phyloP scores from a whole-genome alignment of 2,113 vertebrate species.

The Thamnaconus septentrionalis region DNA sequence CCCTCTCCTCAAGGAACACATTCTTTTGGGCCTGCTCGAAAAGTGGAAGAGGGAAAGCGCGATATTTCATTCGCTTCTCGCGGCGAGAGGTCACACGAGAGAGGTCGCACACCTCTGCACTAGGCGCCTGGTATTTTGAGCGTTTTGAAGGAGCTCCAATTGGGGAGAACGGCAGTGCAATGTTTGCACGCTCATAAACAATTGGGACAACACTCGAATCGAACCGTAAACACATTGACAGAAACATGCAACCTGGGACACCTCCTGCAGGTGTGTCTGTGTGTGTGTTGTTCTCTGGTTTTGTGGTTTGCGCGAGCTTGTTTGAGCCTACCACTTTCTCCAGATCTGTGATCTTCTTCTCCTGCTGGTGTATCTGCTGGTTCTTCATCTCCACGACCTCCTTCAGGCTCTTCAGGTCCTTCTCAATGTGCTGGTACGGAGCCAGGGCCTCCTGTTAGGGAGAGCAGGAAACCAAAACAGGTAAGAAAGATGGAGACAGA shows the following conservation, averaged over 20 bases:
- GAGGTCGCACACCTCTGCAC: too few relatives aligned
- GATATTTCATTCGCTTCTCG: constrained; percentile 58
- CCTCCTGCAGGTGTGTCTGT: background rate
- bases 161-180: too few relatives aligned
- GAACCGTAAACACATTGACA: too few relatives aligned
- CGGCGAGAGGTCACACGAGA: too few relatives aligned
- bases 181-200: too few relatives aligned
- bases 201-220: too few relatives aligned
- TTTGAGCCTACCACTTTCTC: constrained; percentile 89
- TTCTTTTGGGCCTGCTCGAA: constrained; percentile 91
- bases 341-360: constrained; percentile 91
- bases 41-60: constrained; percentile 35
- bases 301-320: constrained; percentile 14
- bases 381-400: constrained; percentile 97
- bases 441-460: constrained; percentile 82
- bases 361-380: constrained; percentile 93
- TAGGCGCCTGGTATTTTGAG: background rate
- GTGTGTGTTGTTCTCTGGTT: too few relatives aligned
- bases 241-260: too few relatives aligned
- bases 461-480: constrained; percentile 1
- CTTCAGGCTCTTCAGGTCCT: constrained; percentile 92
- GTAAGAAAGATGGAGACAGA: background rate
- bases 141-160: background rate
- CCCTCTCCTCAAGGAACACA: constrained; percentile 88
- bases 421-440: constrained; percentile 92